A percentile compares a stretch with the other conserved stretches of the same genome.
These are phyloP conservation scores for Conus ventricosus DNA, from an alignment of 1,140 invertebrate species.

Conservation along the genomic window DNA sequence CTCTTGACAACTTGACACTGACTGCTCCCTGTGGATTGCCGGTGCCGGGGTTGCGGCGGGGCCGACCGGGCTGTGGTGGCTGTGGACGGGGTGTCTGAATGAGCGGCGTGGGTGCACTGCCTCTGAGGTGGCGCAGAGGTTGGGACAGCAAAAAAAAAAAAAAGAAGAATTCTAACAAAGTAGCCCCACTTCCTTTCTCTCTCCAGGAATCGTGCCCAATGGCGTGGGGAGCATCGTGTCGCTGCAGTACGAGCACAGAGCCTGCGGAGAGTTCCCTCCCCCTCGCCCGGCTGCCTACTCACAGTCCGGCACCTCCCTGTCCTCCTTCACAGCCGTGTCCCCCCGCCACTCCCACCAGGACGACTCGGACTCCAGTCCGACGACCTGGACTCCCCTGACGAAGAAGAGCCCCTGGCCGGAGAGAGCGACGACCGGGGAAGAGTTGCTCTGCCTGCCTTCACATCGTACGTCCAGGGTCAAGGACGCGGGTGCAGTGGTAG, in stretches of 20 bases:
- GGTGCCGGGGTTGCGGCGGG: too few species aligned
- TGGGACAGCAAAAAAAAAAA: too few species aligned
- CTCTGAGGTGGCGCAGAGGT: too few species aligned
- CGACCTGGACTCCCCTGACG: conserved; percentile 5
- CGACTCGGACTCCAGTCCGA: conserved; percentile 23
- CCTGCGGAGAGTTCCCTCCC: background rate
- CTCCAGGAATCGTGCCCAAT: conserved; percentile 20
- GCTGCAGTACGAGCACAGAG: background rate
- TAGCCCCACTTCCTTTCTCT: background rate
- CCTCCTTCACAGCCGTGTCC: background rate
- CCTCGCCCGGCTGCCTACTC: background rate
- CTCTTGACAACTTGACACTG: too few species aligned
- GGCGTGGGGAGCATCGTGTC: background rate
- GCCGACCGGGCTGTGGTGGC: too few species aligned
- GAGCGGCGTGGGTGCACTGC: too few species aligned
- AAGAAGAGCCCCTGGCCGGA: background rate
- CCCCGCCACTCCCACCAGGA: background rate
- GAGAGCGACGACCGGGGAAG: background rate
- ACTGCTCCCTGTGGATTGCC: too few species aligned
- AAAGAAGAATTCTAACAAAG: too few species aligned
- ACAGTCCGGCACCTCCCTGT: conserved; percentile 7
- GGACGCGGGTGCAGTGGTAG: background rate
- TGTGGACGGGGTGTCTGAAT: too few species aligned
- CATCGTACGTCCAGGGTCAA: background rate
- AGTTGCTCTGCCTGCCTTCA: background rate